phyloP scores from a whole-genome alignment of 1,140 invertebrate genomes.

The Nephila pilipes region DNA sequence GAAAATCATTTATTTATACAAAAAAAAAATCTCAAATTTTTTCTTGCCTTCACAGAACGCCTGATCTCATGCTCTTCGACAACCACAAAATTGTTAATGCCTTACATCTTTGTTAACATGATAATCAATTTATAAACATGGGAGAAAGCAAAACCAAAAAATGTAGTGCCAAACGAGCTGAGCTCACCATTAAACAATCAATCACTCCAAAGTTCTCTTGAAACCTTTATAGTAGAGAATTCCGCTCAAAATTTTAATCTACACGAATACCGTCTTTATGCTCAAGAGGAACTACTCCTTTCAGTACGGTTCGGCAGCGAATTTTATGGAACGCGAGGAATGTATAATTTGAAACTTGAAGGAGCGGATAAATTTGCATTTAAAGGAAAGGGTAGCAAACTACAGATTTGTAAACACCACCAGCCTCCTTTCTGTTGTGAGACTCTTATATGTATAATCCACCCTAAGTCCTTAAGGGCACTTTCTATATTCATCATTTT shows the following conservation, averaged over 20 bases:
- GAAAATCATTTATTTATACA: no score
- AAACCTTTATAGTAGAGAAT: background rate
- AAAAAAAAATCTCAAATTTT: no score
- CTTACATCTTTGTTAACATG: no score
- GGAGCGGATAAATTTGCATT: slow-evolving; percentile 22
- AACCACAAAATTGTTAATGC: no score
- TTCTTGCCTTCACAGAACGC: no score
- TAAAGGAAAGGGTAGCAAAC: background rate
- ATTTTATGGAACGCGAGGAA: background rate
- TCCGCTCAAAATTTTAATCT: background rate
- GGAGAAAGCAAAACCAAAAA: no score
- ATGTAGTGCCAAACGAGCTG: background rate
- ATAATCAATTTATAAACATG: no score
- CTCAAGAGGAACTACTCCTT: background rate
- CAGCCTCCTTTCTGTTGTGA: background rate
- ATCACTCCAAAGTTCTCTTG: background rate
- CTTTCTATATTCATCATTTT: slow-evolving; percentile 47
- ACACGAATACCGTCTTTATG: background rate
- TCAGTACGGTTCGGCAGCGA: background rate
- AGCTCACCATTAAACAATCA: background rate
- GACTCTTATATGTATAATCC: slow-evolving; percentile 19
- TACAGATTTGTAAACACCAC: slow-evolving; percentile 38
- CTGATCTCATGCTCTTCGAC: no score
- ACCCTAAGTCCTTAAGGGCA: slow-evolving; percentile 18
- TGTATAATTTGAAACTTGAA: slow-evolving; percentile 18